phyloP scores from a whole-genome alignment of 2,113 vertebrate species.

The Serinus canaria region DNA sequence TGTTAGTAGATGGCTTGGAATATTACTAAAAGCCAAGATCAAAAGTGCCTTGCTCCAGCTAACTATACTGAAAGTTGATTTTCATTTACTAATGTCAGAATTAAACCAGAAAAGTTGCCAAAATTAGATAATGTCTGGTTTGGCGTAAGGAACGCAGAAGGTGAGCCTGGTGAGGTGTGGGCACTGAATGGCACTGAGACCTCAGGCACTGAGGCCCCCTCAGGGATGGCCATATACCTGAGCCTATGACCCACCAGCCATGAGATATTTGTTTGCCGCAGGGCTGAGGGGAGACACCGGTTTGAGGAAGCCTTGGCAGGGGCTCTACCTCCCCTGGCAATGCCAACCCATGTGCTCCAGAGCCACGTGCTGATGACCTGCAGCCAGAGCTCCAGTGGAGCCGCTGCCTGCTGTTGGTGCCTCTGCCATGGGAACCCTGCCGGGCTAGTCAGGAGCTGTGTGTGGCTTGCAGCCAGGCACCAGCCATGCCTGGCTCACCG shows the following conservation, averaged over 20 bases:
- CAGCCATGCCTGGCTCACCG: not conserved
- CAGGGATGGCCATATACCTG: not conserved
- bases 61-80: not conserved
- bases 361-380: not conserved
- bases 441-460: rapidly evolving
- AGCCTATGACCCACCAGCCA: rapidly evolving
- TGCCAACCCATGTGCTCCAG: not conserved
- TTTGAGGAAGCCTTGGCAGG: rapidly evolving
- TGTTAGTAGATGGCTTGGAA: not conserved
- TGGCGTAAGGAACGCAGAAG: not conserved
- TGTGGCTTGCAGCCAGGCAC: not conserved
- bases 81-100: not conserved
- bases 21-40: not conserved
- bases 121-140: not conserved
- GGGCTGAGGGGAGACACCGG: not conserved
- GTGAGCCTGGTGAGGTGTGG: not conserved
- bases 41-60: not conserved
- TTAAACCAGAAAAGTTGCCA: not conserved
- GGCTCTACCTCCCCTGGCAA: rapidly evolving
- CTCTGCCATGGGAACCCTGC: rapidly evolving
- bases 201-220: not conserved
- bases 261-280: rapidly evolving
- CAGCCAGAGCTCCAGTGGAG: rapidly evolving
- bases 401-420: rapidly evolving
- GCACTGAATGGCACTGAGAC: not conserved